Base-by-base conservation (phyloP, 2,113 vertebrate species). In the Toxostoma redivivum region DNA sequence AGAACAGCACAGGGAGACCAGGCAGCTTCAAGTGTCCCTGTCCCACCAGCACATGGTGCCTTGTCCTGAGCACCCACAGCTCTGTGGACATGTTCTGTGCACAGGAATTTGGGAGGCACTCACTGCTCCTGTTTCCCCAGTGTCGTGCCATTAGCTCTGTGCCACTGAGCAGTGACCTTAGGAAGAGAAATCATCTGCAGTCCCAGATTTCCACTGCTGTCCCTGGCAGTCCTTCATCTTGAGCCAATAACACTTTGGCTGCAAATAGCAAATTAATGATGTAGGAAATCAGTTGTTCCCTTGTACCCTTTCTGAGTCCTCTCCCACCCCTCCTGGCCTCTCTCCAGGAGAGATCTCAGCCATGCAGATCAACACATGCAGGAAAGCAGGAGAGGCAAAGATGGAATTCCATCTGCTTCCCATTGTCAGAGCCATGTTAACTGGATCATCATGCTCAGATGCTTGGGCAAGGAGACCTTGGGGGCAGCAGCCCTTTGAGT, bases 181-280 rank as follows among this genome's bases (percentile, higher is more conserved):
- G 54, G 83, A 31, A 81, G 28, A 31, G 31, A 54, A 88, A 88
- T 77, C 42, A 27, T 80, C 92, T 86, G 79, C 95, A 94, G 82
- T 85, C 74, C 51, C 70, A 90, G 40, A 33, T 85, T 87, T 85
- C 57, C 67, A 53, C 74, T 77, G 66, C 74, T 10, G 1, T 60
- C 48, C 61, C 82, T 88, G 62, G 67, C 79, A 85, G 90, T 66
- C 86, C 85, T 95, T 91, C 82, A 62, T 81, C 88, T 54, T 1
- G 0, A 73, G 71, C 58, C 82, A 92, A 15, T 42, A 85, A 77
- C n/a, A 35, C 28, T 60, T 71, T 70, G 81, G 27, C 42, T 4
- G 1, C 73, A 85, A 92, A 94, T 5, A 54, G 71, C 54, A 81
- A 92, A 80, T 77, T 96, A 95, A 96, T 82, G 80, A 74, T 89